These are phyloP conservation scores for Cataglyphis cursor DNA, from an alignment of 2,888 invertebrate genomes.

Conservation along the genomic window DNA sequence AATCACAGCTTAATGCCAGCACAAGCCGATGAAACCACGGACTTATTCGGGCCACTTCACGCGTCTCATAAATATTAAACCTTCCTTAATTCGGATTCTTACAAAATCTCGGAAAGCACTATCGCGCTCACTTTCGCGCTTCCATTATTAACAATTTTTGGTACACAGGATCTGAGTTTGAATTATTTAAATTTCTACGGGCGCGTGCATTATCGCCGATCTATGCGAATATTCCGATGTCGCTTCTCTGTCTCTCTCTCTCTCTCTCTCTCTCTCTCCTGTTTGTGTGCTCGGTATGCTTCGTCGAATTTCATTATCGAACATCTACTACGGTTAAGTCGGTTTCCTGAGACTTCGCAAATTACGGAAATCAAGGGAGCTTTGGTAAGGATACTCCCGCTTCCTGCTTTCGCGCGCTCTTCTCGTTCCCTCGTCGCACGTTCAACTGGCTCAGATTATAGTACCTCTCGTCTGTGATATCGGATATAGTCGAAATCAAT, in stretches of 20 bases:
- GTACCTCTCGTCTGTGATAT: constrained; percentile 35
- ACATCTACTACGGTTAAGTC: constrained; percentile 52
- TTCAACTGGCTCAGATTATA: constrained; percentile 14
- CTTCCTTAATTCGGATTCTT: constrained; percentile 53
- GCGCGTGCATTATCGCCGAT: constrained; percentile 15
- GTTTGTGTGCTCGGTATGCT: constrained; percentile 7
- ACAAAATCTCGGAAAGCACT: constrained; percentile 40
- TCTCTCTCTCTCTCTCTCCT: constrained; percentile 2
- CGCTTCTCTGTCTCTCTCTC: constrained; percentile 10
- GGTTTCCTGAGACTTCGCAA: constrained; percentile 51
- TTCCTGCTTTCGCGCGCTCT: constrained; percentile 47
- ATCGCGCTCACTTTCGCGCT: constrained; percentile 18
- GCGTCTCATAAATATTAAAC: constrained; percentile 58
- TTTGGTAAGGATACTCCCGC: constrained; percentile 43
- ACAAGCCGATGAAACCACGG: constrained; percentile 8
- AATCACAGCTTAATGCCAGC: constrained; percentile 16
- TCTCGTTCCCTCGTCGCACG: constrained; percentile 36
- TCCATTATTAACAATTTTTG: constrained; percentile 47
- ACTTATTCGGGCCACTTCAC: constrained; percentile 50
- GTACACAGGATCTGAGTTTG: constrained; percentile 16
- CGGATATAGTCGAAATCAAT: constrained; percentile 54
- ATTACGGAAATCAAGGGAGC: constrained; percentile 57
- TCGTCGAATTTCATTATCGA: constrained; percentile 58
- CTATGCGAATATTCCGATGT: constrained; percentile 32
- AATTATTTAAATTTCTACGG: constrained; percentile 51